These are phyloP conservation scores for Macrosteles quadrilineatus DNA, from an alignment of 1,140 invertebrate genomes.

Conservation along the genomic window DNA sequence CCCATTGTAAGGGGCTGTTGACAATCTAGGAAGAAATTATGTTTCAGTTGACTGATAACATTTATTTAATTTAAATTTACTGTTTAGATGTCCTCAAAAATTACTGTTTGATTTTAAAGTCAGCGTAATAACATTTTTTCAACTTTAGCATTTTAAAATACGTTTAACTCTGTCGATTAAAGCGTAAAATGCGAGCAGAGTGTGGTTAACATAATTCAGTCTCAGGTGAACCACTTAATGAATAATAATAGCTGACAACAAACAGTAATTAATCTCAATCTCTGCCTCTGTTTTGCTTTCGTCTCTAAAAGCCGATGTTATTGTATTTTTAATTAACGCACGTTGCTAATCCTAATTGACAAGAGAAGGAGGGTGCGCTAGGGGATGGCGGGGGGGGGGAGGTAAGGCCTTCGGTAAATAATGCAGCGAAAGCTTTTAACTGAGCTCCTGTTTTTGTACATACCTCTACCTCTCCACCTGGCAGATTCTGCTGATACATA, in stretches of 20 bases:
- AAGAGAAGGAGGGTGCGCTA: slow-evolving; percentile 13
- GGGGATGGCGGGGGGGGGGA: not conserved
- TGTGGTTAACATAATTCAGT: too few species aligned
- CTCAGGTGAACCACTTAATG: slow-evolving; percentile 4
- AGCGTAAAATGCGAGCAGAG: too few species aligned
- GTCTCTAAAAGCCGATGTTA: slow-evolving; percentile 21
- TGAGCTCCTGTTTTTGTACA: slow-evolving; percentile 15
- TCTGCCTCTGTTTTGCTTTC: slow-evolving; percentile 1
- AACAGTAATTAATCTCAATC: slow-evolving; percentile 19
- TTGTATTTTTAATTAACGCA: slow-evolving; percentile 34
- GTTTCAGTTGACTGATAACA: too few species aligned
- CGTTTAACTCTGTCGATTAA: too few species aligned
- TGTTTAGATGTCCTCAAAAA: too few species aligned
- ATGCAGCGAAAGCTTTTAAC: slow-evolving; percentile 35
- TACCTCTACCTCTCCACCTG: slow-evolving; percentile 8
- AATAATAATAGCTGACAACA: slow-evolving; percentile 21
- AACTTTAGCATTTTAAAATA: too few species aligned
- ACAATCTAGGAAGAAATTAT: too few species aligned
- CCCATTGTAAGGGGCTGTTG: too few species aligned
- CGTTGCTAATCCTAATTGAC: slow-evolving; percentile 29
- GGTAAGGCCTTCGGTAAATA: slow-evolving; percentile 34
- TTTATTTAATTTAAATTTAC: too few species aligned
- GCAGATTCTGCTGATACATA: too few species aligned
- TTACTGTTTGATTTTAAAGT: too few species aligned
- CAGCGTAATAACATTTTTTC: too few species aligned